A percentile compares a stretch with the other conserved stretches of the same genome.
These are phyloP conservation scores for Atherix ibis DNA, from an alignment of 2,888 invertebrate genomes.

Conservation along the genomic window DNA sequence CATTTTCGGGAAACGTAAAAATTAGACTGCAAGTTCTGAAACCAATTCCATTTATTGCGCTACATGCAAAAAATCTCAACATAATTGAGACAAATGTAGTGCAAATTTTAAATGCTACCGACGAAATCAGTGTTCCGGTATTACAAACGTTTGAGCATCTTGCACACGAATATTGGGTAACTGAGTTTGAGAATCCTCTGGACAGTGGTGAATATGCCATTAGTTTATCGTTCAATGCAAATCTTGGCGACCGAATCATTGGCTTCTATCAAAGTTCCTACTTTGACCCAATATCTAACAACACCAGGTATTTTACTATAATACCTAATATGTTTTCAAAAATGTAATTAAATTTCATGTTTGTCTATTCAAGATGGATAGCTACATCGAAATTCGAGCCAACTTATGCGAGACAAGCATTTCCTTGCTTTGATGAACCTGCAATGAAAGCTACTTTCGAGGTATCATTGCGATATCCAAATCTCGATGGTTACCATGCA, in stretches of 20 bases:
- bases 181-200: slow-evolving; percentile 26
- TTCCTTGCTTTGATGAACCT: slow-evolving; percentile 93
- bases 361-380: slow-evolving; percentile 30
- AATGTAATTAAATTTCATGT: not conserved
- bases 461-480: slow-evolving; percentile 59
- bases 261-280: slow-evolving; percentile 63
- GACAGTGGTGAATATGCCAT: slow-evolving; percentile 36
- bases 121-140: slow-evolving; percentile 19
- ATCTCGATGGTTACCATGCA: slow-evolving; percentile 48
- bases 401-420: slow-evolving; percentile 81
- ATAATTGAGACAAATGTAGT: slow-evolving; percentile 33
- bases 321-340: not conserved
- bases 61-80: slow-evolving; percentile 35
- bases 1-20: slow-evolving; percentile 41
- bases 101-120: slow-evolving; percentile 15
- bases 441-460: slow-evolving; percentile 75
- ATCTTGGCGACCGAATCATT: slow-evolving; percentile 50
- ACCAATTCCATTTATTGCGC: slow-evolving; percentile 32
- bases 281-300: slow-evolving; percentile 20
- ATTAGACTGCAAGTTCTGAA: slow-evolving; percentile 35
- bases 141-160: slow-evolving; percentile 23
- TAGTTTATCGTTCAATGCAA: slow-evolving; percentile 47
- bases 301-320: slow-evolving; percentile 21
- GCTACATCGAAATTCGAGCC: slow-evolving; percentile 91
- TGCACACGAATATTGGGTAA: slow-evolving; percentile 28